Conservation (phyloP, 2,888 invertebrate genomes). For the Zootermopsis nevadensis region DNA sequence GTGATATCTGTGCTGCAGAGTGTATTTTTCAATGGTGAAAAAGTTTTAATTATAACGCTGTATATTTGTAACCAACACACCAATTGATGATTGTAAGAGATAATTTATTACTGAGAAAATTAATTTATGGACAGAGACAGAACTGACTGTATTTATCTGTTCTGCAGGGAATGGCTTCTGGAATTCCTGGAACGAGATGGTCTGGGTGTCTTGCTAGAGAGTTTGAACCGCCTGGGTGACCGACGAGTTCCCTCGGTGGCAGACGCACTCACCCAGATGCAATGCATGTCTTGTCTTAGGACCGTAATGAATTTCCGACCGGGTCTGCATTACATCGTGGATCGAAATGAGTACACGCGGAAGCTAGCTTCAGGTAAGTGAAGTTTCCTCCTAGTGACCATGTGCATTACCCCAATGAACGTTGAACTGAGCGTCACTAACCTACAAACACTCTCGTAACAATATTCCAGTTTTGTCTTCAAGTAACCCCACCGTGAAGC, state of each 20-base stretch:
- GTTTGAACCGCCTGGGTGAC: slow-evolving; percentile 59
- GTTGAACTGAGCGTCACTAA: not conserved
- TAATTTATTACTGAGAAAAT: no score
- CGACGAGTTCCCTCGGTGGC: slow-evolving; percentile 58
- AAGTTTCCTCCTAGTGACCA: not conserved
- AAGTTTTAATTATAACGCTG: no score
- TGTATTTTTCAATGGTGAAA: no score
- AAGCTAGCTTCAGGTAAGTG: slow-evolving; percentile 62
- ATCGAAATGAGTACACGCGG: slow-evolving; percentile 59
- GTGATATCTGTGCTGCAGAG: no score
- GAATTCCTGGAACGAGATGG: slow-evolving; percentile 64
- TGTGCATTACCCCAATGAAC: not conserved
- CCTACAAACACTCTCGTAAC: no score
- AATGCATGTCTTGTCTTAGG: slow-evolving; percentile 63
- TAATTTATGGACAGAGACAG: no score
- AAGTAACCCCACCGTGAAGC: slow-evolving; percentile 62
- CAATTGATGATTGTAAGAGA: no score
- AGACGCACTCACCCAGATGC: slow-evolving; percentile 62
- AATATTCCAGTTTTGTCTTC: slow-evolving; percentile 61
- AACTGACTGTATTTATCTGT: slow-evolving; percentile 16
- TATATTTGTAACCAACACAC: no score
- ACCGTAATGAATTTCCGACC: slow-evolving; percentile 62
- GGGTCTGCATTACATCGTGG: slow-evolving; percentile 62
- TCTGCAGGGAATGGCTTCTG: slow-evolving; percentile 60
- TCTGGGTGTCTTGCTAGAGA: slow-evolving; percentile 62